Conservation (phyloP, 2,797 vertebrate species). For the Ambastaia sidthimunki region DNA sequence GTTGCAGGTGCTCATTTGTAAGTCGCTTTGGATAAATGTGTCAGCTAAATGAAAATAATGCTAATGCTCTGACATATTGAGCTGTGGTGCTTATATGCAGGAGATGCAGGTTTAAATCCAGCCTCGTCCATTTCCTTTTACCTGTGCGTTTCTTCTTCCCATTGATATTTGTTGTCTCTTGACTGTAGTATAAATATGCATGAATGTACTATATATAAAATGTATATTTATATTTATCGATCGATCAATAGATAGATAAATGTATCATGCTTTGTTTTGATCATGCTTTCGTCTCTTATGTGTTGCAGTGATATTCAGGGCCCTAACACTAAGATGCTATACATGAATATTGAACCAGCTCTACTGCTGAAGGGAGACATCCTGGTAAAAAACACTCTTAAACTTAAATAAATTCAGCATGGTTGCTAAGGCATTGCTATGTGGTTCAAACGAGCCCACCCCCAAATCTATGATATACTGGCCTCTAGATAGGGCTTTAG, state of each 20-base stretch:
- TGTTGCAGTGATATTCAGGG: conserved; percentile 77
- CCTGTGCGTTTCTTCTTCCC: not conserved
- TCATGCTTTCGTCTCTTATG: conserved; percentile 6
- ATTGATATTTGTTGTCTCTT: not conserved
- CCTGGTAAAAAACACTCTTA: conserved; percentile 79
- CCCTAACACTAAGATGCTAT: conserved; percentile 80
- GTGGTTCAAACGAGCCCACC: not conserved
- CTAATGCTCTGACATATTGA: not conserved
- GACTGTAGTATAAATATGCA: not conserved
- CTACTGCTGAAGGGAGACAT: conserved; percentile 91
- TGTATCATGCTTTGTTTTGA: not conserved
- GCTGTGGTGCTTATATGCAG: not conserved
- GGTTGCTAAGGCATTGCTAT: not conserved
- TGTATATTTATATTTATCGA: not conserved
- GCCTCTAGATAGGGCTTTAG: not conserved
- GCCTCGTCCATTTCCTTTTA: not conserved
- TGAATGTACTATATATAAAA: too few species aligned
- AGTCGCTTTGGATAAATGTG: not conserved
- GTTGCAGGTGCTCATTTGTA: not conserved
- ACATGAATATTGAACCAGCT: conserved; percentile 86
- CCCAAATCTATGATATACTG: not conserved
- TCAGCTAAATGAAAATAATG: not conserved
- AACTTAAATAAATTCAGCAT: not conserved
- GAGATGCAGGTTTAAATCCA: too few species aligned
- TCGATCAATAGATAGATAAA: not conserved